These are phyloP conservation scores for Drosophila punjabiensis DNA, from an alignment of 1,140 invertebrate species.

Conservation along the genomic window DNA sequence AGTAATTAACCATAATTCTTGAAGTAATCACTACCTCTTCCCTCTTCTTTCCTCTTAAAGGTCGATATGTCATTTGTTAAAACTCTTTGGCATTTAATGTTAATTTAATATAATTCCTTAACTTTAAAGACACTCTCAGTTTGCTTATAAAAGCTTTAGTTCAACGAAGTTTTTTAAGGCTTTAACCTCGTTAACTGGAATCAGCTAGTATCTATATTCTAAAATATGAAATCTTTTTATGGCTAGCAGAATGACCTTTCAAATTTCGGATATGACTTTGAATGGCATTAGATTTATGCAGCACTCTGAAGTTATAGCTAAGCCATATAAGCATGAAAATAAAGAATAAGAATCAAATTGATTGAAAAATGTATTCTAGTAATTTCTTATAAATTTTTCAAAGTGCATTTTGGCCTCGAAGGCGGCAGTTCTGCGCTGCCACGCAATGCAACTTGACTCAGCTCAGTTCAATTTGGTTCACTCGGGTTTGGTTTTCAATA, in stretches of 20 bases:
- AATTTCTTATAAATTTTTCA: not conserved
- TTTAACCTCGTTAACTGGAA: not conserved
- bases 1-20: no score
- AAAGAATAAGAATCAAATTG: not conserved
- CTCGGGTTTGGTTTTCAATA: slow-evolving; percentile 57
- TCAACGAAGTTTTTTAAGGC: not conserved
- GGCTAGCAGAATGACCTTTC: slow-evolving; percentile 1
- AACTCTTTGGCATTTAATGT: not conserved
- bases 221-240: not conserved
- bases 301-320: not conserved
- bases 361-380: not conserved
- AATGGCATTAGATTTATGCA: slow-evolving; percentile 3
- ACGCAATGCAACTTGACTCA: slow-evolving; percentile 45
- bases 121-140: no score
- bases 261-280: not conserved
- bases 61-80: not conserved
- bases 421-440: slow-evolving; percentile 18
- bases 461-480: slow-evolving; percentile 47
- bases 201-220: no score
- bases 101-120: not conserved
- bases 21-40: not conserved
- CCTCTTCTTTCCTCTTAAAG: no score
- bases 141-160: not conserved
- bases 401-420: slow-evolving; percentile 21
- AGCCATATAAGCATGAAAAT: not conserved